These are phyloP conservation scores for Cynocephalus volans DNA, from an alignment of 2,113 vertebrate genomes.

Conservation along the genomic window DNA sequence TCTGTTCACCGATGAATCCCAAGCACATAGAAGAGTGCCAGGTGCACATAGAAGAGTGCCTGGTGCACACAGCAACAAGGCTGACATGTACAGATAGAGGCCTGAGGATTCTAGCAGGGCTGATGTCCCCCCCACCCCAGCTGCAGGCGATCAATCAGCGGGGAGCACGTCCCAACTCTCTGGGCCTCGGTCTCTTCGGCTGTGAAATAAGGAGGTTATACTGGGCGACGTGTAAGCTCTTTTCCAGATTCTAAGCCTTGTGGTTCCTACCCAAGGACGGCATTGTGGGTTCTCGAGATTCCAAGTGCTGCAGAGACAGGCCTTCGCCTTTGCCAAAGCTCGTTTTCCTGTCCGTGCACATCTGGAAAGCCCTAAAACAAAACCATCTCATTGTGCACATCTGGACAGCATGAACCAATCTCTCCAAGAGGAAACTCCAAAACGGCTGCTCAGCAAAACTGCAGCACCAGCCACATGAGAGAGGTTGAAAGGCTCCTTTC, in stretches of 20 bases:
- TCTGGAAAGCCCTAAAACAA: conserved; percentile 46
- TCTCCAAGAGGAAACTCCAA: conserved; percentile 45
- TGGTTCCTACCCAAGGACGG: not conserved
- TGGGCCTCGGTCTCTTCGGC: not conserved
- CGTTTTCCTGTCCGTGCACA: conserved; percentile 44
- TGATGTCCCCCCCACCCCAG: not conserved
- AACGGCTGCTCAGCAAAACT: not conserved
- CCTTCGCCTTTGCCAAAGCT: not conserved
- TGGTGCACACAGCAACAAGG: not conserved
- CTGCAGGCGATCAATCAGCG: fast-evolving
- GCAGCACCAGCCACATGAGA: not conserved
- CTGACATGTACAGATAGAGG: not conserved
- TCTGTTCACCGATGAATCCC: not conserved
- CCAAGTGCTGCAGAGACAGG: not conserved
- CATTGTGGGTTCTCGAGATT: not conserved
- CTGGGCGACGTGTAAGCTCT: not conserved
- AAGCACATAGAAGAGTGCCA: not conserved
- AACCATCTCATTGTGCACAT: conserved; percentile 52
- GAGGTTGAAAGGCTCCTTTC: conserved; percentile 73
- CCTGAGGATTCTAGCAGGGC: not conserved
- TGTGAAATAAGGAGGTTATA: not conserved
- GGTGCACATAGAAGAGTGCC: not conserved
- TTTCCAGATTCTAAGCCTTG: not conserved
- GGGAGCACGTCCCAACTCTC: not conserved
- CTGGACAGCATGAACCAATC: conserved; percentile 66